Evolutionary conservation across 2,113 vertebrate genomes (phyloP).

Genomic region (Etheostoma cragini): DNA sequence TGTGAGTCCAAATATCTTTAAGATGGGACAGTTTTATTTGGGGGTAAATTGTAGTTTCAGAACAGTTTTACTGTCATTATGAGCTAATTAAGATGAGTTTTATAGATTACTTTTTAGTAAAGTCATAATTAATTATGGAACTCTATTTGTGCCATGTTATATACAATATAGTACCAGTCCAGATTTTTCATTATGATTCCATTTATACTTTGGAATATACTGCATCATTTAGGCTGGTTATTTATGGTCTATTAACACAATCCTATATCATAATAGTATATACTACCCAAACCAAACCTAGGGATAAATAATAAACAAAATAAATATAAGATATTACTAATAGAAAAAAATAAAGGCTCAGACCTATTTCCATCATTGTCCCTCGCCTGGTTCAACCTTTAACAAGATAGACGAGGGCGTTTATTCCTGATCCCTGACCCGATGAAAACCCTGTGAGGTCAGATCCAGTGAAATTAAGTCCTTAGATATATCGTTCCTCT

Average conservation of each 20-base stretch:
- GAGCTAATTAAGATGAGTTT: not conserved
- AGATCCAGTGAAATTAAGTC: not conserved
- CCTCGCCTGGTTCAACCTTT: not conserved
- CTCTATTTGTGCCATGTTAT: not conserved
- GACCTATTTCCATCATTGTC: not conserved
- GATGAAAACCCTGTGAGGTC: not conserved
- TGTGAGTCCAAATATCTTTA: conserved; percentile 6
- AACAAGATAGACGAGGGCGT: not conserved
- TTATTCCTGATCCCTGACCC: not conserved
- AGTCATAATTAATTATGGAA: not conserved
- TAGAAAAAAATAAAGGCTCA: not conserved
- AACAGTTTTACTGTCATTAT: not conserved
- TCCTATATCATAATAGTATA: no score
- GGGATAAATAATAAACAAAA: not conserved
- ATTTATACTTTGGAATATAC: not conserved
- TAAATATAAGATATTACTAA: not conserved
- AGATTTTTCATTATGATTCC: not conserved
- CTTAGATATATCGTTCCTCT: not conserved
- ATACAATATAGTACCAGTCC: not conserved
- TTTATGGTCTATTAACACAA: not conserved
- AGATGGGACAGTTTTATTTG: not conserved
- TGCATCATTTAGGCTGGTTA: not conserved
- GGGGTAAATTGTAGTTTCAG: not conserved
- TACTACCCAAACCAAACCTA: not conserved
- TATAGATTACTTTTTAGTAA: not conserved